These are phyloP conservation scores for Acanthacorydalis orientalis DNA, from an alignment of 2,888 invertebrate genomes.

Conservation along the genomic window DNA sequence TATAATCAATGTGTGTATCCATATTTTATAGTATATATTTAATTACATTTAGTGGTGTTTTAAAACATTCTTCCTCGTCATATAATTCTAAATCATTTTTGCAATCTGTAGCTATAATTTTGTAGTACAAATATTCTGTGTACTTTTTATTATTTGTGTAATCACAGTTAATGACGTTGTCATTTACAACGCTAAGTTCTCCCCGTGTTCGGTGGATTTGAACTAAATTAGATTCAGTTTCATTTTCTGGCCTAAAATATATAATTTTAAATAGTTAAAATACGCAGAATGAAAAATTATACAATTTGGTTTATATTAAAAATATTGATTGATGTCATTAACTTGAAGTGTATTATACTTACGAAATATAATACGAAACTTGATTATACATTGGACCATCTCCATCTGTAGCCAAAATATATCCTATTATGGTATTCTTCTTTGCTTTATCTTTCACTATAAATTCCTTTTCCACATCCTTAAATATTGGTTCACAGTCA, in stretches of 20 bases:
- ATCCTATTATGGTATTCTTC: conserved; percentile 32
- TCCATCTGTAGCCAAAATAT: conserved; percentile 39
- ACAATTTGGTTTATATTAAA: neutral
- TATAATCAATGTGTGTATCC: no score
- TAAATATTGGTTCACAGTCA: conserved; percentile 43
- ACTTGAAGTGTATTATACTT: conserved; percentile 15
- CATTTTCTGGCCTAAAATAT: conserved; percentile 24
- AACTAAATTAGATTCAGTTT: conserved; percentile 29
- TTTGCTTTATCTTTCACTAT: conserved; percentile 36
- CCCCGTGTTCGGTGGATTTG: conserved; percentile 33
- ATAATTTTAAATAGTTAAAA: neutral
- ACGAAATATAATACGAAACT: conserved; percentile 37
- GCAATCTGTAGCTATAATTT: conserved; percentile 33
- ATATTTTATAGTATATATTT: no score
- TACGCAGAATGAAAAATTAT: neutral
- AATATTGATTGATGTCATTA: neutral
- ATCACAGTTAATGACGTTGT: conserved; percentile 10
- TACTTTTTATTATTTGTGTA: conserved; percentile 28
- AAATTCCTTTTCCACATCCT: conserved; percentile 24
- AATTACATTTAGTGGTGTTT: neutral
- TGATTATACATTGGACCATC: conserved; percentile 41
- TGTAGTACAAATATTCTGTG: conserved; percentile 31
- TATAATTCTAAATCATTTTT: neutral
- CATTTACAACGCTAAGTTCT: conserved; percentile 29
- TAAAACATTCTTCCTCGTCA: neutral